phyloP scores from a whole-genome alignment of 2,113 vertebrate genomes.

The Coreoperca whiteheadi region DNA sequence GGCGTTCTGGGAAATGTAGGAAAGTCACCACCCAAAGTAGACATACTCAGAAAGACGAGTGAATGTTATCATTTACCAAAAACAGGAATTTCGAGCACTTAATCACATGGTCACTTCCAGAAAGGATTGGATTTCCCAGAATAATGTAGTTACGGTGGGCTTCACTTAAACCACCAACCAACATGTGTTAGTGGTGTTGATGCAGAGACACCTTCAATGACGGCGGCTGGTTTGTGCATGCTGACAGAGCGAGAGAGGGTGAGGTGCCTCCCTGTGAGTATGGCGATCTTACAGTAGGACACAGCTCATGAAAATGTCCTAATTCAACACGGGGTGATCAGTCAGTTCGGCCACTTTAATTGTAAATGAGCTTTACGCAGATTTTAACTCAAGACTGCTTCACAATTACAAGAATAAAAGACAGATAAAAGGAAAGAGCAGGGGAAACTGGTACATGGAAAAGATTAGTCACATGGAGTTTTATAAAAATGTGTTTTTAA shows the following conservation, averaged over 20 bases:
- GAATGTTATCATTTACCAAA: neutral
- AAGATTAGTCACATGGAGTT: no score
- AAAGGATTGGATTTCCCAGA: no score
- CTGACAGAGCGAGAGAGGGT: neutral
- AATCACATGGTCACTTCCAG: no score
- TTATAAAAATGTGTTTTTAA: neutral
- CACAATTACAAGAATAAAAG: neutral
- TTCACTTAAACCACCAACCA: neutral
- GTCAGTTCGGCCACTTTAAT: neutral
- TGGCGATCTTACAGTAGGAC: neutral
- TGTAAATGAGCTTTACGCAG: neutral
- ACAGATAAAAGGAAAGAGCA: neutral
- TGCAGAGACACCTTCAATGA: neutral
- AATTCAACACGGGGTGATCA: neutral
- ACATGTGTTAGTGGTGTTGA: neutral
- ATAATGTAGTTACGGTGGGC: neutral
- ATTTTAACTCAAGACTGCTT: neutral
- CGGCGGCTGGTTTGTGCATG: neutral
- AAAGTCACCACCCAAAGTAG: neutral
- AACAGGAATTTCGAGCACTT: no score
- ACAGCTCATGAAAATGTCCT: neutral
- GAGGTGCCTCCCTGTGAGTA: neutral
- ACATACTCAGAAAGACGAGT: neutral
- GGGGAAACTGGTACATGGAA: neutral
- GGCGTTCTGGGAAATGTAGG: slow-evolving; percentile 16